Evolutionary conservation across 2,113 vertebrate species (phyloP).

Genomic region (Cheilinus undulatus): DNA sequence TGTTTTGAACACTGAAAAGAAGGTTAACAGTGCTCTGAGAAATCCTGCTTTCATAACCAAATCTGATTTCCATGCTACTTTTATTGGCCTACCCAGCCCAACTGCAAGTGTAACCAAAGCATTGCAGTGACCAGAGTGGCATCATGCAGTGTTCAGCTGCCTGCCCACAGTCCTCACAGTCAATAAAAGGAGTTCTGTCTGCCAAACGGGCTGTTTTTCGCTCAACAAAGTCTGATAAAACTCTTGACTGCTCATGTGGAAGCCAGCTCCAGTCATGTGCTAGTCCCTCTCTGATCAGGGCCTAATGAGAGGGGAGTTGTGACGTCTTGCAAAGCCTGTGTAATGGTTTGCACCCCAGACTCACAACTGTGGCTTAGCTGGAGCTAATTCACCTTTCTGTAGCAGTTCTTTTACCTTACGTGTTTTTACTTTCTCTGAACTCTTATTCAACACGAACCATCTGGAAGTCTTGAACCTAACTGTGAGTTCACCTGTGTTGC

Average conservation of each 20-base stretch:
- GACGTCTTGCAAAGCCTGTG: constrained; percentile 47
- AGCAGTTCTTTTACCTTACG: not conserved
- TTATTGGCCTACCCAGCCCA: not conserved
- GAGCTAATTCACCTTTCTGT: constrained; percentile 13
- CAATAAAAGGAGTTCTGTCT: constrained; percentile 67
- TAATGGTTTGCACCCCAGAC: constrained; percentile 30
- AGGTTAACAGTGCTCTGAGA: not conserved
- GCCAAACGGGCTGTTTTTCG: constrained; percentile 39
- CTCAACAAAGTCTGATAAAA: constrained; percentile 39
- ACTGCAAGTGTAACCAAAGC: constrained; percentile 23
- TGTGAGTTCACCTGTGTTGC: constrained; percentile 33
- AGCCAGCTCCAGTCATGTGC: constrained; percentile 76
- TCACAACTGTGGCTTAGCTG: constrained; percentile 36
- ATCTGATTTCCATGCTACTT: constrained; percentile 26
- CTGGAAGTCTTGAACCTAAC: not conserved
- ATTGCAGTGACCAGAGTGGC: constrained; percentile 12
- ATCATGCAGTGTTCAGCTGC: constrained; percentile 41
- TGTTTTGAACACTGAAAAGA: not conserved
- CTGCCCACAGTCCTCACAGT: constrained; percentile 17
- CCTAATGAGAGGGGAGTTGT: constrained; percentile 56
- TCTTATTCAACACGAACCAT: not conserved
- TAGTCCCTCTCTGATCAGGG: constrained; percentile 65
- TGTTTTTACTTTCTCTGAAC: not conserved
- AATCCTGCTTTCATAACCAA: constrained; percentile 2
- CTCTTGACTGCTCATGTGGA: constrained; percentile 80